phyloP scores from a whole-genome alignment of 2,113 vertebrate species.

The Cryptomyrus ogoouensis region DNA sequence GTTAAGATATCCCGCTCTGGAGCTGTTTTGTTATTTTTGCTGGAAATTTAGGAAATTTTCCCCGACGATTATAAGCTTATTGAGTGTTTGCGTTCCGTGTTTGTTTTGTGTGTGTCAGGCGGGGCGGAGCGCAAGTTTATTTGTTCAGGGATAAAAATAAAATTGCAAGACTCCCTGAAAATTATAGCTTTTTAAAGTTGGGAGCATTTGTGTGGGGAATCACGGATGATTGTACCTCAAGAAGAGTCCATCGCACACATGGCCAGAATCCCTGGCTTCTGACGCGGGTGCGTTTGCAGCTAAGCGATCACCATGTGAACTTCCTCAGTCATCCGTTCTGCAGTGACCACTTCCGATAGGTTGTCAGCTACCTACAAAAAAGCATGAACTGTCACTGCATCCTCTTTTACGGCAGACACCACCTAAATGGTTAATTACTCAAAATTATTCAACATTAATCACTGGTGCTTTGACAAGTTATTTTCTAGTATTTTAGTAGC shows the following conservation, averaged over 20 bases:
- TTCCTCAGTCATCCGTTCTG: neutral
- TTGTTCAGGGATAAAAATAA: neutral
- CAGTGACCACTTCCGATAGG: neutral
- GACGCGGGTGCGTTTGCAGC: neutral
- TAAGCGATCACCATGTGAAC: neutral
- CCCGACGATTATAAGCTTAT: neutral
- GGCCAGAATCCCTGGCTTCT: neutral
- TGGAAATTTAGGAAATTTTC: neutral
- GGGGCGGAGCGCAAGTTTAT: neutral
- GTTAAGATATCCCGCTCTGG: neutral
- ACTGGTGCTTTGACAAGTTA: neutral
- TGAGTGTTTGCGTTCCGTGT: neutral
- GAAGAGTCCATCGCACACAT: neutral
- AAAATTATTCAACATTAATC: neutral
- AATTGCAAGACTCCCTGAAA: neutral
- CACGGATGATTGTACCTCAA: neutral
- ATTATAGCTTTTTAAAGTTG: neutral
- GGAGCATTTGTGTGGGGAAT: neutral
- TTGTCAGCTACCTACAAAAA: neutral
- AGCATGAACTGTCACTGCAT: neutral
- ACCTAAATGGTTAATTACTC: neutral
- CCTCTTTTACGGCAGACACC: neutral
- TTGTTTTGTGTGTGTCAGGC: neutral
- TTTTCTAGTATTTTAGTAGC: neutral
- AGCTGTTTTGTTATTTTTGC: constrained; percentile 1